Base-by-base conservation (phyloP, 1,140 invertebrate species). In the Bombus vancouverensis region DNA sequence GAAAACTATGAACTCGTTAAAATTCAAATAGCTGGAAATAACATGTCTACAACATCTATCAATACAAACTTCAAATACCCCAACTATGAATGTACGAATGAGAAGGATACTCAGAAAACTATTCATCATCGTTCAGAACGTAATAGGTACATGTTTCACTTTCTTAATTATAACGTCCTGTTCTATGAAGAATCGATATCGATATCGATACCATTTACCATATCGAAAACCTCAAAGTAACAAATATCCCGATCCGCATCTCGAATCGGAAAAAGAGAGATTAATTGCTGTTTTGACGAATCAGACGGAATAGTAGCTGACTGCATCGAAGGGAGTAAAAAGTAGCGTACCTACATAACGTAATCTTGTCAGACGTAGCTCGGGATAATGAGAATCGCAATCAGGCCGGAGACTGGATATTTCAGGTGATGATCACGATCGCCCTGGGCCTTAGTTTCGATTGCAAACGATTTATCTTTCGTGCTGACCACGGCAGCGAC, bases 401-500 rank as follows among this genome's bases (percentile, higher is more conserved):
- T 90, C 82, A 89, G 75, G 42, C 78, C 22, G 79, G 68, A 47
- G 59, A 37, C 44, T 76, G 84, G 76, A 86, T 88, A 85, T 70
- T 79, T 71, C 86, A 74, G 78, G 57, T 34, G 73, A 90, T 89
- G 80, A 90, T 87, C 88, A 78, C 81, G 74, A 79, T 81, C 70
- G 88, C 88, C 85, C 37, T 62, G 74, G 74, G 75, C 79, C 74
- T 53, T 53, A 73, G 79, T 90, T 90, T 83, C 88, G 87, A 90
- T 90, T 88, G 83, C 82, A 71, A 71, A 81, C 86, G 44, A 87
- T 90, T 90, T 90, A 90, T 90, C 88, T 80, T 85, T 53, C 44
- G 28, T 12, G 72, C 53, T 87, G 44, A 28, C 59, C 73, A 15
- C 59, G 12, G 37, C 53, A 59, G 70, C 80, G 62, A 53, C 85